A percentile compares a stretch with the other conserved stretches of the same genome.
phyloP scores from a whole-genome alignment of 2,888 invertebrate species.

The Thera obeliscata region DNA sequence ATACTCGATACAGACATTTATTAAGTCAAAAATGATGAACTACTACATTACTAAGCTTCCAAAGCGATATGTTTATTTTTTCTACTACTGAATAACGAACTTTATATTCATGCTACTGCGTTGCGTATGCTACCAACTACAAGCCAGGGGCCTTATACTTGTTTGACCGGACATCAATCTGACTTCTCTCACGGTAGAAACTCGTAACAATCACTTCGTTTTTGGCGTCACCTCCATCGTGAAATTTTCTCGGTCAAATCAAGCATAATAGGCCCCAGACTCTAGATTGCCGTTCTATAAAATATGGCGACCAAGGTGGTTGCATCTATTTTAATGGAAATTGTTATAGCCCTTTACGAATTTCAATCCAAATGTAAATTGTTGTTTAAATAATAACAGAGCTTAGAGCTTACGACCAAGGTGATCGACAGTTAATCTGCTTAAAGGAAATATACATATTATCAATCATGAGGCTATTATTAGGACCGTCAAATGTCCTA shows the following conservation, averaged over 20 bases:
- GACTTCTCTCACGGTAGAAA: too few relatives aligned
- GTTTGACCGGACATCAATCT: too few relatives aligned
- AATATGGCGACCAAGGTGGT: slow-evolving; percentile 34
- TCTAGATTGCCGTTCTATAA: slow-evolving; percentile 30
- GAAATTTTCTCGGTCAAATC: too few relatives aligned
- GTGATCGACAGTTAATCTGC: slow-evolving; percentile 48
- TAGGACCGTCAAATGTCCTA: slow-evolving; percentile 51
- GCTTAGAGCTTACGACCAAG: slow-evolving; percentile 60
- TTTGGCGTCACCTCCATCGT: too few relatives aligned
- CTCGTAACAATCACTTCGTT: too few relatives aligned
- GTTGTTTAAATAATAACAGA: slow-evolving; percentile 46
- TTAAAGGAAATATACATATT: slow-evolving; percentile 38
- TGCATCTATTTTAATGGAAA: slow-evolving; percentile 26
- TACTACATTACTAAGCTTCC: slow-evolving; percentile 12
- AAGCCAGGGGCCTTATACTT: neutral
- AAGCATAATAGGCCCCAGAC: neutral
- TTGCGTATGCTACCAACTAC: slow-evolving; percentile 18
- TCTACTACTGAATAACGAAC: slow-evolving; percentile 8
- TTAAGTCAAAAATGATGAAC: neutral
- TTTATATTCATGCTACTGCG: slow-evolving; percentile 1
- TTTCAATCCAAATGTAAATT: slow-evolving; percentile 35
- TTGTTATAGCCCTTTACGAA: slow-evolving; percentile 27
- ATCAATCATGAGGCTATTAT: slow-evolving; percentile 46
- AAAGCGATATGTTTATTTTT: slow-evolving; percentile 12
- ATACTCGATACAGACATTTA: neutral